Base-by-base conservation (phyloP, 2,888 invertebrate genomes). In the Cryptus viduatorius region DNA sequence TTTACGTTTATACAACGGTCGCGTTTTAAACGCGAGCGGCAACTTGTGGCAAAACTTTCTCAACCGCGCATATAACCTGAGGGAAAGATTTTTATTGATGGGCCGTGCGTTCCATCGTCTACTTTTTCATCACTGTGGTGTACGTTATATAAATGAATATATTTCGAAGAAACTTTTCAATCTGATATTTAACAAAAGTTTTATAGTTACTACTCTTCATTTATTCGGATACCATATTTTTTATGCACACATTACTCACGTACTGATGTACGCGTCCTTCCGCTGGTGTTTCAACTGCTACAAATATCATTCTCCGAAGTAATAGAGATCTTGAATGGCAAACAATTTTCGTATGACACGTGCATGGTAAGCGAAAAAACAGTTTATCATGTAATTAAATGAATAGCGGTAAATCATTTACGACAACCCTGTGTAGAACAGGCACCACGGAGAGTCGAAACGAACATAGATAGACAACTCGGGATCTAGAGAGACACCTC, bases 401-500 rank as follows among this genome's bases (percentile, higher is more conserved):
- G 73, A 64, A 75, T 75, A 75, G 64, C 73, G 73, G 61, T 61
- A 64, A 64, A 64, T 37, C 46, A 48, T 61, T 29, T 75, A 29
- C 61, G 73, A 48, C 12, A 8, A 24, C 12, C 5, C 42, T 44
- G 42, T 29, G 14, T 2, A 56, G 5, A 14, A 4, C 12, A 24
- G 29, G 46, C n/a, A 44, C 14, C 31, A 19, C 46, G 12, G 29
- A 16, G 73, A n/a, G 42, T 42, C 16, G 61, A 37, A 61, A 75
- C 59, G 61, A 48, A 19, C 24, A 48, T 16, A 73, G 4, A 46
- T 24, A 19, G 24, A 10, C 29, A 1, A 46, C n/a, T 75, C 61
- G 73, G 59, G 46, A 44, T 59, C 14, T 7, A 7, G 7, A 8
- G 37, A 19, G 72, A 46, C 46, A 75, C 31, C 61, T 64, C 24